phyloP scores from a whole-genome alignment of 2,888 invertebrate species.

The Rhopalosiphum nymphaeae region DNA sequence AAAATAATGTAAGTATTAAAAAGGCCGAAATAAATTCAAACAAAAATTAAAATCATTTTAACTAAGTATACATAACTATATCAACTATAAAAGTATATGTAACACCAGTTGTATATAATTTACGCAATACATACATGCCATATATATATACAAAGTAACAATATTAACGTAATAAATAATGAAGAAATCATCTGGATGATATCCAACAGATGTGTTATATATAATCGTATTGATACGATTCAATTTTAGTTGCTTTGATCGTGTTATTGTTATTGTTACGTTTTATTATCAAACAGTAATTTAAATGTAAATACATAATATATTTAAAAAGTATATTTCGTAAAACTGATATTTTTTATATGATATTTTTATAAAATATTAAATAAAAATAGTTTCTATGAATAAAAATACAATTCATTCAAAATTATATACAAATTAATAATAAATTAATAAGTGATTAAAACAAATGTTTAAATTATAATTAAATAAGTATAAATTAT shows the following conservation, averaged over 20 bases:
- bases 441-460: not conserved
- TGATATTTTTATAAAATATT: not conserved
- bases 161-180: not conserved
- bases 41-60: not conserved
- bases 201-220: conserved; percentile 17
- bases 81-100: not conserved
- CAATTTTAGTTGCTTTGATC: not conserved
- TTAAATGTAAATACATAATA: not conserved
- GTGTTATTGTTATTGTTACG: not conserved
- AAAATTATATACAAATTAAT: not conserved
- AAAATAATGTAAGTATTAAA: not conserved
- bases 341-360: not conserved
- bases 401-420: not conserved
- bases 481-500: not conserved
- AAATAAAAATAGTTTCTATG: not conserved
- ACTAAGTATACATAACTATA: not conserved
- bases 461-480: not conserved
- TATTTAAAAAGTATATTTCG: not conserved
- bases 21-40: not conserved
- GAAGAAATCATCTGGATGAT: conserved; percentile 28
- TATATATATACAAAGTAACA: not conserved
- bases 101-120: not conserved
- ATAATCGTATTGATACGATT: not conserved
- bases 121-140: not conserved
- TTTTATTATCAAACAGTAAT: not conserved